phyloP scores from a whole-genome alignment of 1,140 invertebrate genomes.

The Hylaeus volcanicus region DNA sequence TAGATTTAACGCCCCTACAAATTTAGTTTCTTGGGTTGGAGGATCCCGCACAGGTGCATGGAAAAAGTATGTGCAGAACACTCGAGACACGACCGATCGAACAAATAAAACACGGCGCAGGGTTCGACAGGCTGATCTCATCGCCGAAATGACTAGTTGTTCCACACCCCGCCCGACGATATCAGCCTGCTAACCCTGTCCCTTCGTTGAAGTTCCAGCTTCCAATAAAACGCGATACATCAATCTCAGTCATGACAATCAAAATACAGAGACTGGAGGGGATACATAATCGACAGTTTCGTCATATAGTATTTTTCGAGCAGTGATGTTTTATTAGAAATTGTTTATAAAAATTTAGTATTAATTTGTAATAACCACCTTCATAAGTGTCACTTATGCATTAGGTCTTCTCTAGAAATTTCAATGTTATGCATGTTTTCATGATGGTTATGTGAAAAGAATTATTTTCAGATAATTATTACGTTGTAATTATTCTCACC shows the following conservation, averaged over 20 bases:
- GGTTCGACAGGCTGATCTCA: conserved; percentile 86
- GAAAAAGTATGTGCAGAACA: conserved; percentile 28
- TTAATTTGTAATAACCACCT: no score
- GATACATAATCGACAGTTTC: background rate
- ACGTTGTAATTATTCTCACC: no score
- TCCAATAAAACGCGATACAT: conserved; percentile 1
- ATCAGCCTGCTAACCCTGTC: conserved; percentile 84
- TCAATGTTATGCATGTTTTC: no score
- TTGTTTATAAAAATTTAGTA: no score
- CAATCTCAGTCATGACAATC: background rate
- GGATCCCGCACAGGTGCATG: background rate
- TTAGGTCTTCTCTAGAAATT: no score
- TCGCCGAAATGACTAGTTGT: conserved; percentile 84
- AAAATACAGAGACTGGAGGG: background rate
- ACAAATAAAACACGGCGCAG: conserved; percentile 70
- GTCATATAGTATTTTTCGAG: no score
- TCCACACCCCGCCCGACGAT: conserved; percentile 83
- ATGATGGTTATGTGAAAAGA: no score
- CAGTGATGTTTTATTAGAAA: background rate
- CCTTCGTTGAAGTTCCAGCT: conserved; percentile 58
- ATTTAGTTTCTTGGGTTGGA: background rate
- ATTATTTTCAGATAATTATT: no score
- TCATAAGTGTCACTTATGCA: no score
- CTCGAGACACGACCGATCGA: conserved; percentile 9
- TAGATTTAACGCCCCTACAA: background rate